Evolutionary conservation across 2,797 vertebrate species (phyloP).

Genomic region (Pempheris klunzingeri): DNA sequence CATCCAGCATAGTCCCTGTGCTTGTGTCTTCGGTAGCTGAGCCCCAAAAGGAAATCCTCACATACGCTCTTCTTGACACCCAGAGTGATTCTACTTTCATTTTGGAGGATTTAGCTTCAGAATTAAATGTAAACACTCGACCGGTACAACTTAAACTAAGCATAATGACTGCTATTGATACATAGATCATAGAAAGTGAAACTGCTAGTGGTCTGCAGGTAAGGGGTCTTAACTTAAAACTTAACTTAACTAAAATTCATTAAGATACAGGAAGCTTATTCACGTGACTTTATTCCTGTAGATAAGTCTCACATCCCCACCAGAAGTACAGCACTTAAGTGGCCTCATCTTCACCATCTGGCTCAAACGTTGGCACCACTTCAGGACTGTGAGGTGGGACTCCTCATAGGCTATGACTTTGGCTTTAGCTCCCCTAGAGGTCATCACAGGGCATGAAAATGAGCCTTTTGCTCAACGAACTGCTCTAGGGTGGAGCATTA

Average conservation of each 20-base stretch:
- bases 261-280: slow-evolving; percentile 33
- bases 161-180: slow-evolving; percentile 51
- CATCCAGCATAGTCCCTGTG: slow-evolving; percentile 60
- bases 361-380: slow-evolving; percentile 22
- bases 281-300: slow-evolving; percentile 26
- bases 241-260: too few species aligned
- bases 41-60: slow-evolving; percentile 49
- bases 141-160: slow-evolving; percentile 53
- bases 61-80: slow-evolving; percentile 42
- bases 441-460: slow-evolving; percentile 50
- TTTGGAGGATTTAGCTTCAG: slow-evolving; percentile 33
- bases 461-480: slow-evolving; percentile 47
- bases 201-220: slow-evolving; percentile 31
- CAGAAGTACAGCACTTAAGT: slow-evolving; percentile 18
- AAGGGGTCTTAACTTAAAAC: neutral
- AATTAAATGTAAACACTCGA: slow-evolving; percentile 37
- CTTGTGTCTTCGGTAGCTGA: slow-evolving; percentile 42
- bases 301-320: slow-evolving; percentile 58
- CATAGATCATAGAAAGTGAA: slow-evolving; percentile 52
- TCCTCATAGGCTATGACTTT: slow-evolving; percentile 47
- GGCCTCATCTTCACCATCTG: slow-evolving; percentile 38
- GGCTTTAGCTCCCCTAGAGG: slow-evolving; percentile 42
- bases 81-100: slow-evolving; percentile 60
- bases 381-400: slow-evolving; percentile 49
- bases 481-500: slow-evolving; percentile 55